Conservation (phyloP, 2,113 vertebrate species). For the Poeciliopsis occidentalis region DNA sequence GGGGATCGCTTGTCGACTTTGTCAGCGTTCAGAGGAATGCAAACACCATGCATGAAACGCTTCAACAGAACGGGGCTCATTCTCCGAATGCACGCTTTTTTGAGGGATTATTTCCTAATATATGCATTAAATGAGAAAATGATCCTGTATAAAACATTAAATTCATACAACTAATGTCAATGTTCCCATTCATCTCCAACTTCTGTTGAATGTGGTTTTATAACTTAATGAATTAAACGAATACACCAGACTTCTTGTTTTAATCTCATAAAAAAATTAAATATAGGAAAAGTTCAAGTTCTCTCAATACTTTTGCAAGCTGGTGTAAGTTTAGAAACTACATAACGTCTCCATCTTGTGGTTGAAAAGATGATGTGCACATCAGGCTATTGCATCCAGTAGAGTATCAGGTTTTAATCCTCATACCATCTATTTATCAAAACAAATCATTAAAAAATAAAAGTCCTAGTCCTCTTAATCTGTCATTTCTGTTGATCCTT, state of each 20-base stretch:
- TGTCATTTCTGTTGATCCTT: background rate
- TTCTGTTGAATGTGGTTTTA: background rate
- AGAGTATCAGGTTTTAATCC: background rate
- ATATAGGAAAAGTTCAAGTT: background rate
- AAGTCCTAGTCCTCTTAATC: background rate
- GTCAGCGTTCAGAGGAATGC: conserved; percentile 61
- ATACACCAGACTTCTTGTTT: background rate
- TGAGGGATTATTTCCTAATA: too few species aligned
- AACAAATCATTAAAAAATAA: background rate
- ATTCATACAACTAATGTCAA: background rate
- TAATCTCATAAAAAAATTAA: background rate
- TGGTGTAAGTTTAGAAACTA: background rate
- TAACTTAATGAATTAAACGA: background rate
- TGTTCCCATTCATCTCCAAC: background rate
- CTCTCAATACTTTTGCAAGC: background rate
- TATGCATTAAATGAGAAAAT: too few species aligned
- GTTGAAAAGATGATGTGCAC: conserved; percentile 2
- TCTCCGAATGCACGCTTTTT: conserved; percentile 65
- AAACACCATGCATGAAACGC: conserved; percentile 31
- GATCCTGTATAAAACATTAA: too few species aligned
- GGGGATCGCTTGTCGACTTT: conserved; percentile 21
- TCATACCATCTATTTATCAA: background rate
- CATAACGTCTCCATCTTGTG: conserved; percentile 37
- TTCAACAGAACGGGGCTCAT: conserved; percentile 75
- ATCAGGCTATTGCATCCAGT: background rate